Evolutionary conservation across 2,113 vertebrate species (phyloP), one percentile per base, ranked within the genome.

Genomic region (Zosterops hypoxanthus): DNA sequence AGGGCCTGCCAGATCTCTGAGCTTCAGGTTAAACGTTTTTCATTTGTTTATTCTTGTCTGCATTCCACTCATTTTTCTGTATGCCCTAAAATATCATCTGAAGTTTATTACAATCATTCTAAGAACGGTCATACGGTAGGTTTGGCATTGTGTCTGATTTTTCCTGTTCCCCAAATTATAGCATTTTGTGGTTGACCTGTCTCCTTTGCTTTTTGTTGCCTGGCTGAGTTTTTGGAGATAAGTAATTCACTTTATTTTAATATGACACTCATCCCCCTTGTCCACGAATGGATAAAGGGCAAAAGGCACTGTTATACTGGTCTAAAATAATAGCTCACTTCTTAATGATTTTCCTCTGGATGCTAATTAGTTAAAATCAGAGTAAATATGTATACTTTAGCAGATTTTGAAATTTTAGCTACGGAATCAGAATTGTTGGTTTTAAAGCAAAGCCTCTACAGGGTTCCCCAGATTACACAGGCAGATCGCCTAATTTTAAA

Each of bases 21-120:
- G 92, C 91, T 94, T 61, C 91, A 95, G 87, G 91, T 96, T 90
- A 92, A 94, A 82, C 19, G 6, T 59, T 90, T 86, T 91, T 77
- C 55, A 77, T 92, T 90, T 96, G 90, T 87, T 97, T 96, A 90
- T 88, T 82, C 92, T 90, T 86, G 91, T 94, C 94, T 97, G 71
- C 90, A 90, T 96, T 94, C 96, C 94, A 82, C 24, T 56, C 76
- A 55, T 94, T 92, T 88, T 94, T 93, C 73, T n/a, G 6, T 70
- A 93, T 11, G 14, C 71, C 60, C 78, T 85, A 86, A 95, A 93
- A 95, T 86, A 92, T 77, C 26, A 90, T 97, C 95, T 95, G 90
- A 96, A 70, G 82, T 86, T 86, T 60, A 70, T 57, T 95, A 80
- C 31, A 84, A 24, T 34, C 44, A 26, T 59, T 87, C 63, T 79